Percentiles rank a stretch among this genome's conserved stretches.
These are phyloP conservation scores for Brachyrhaphis roseni DNA, from an alignment of 2,797 vertebrate genomes.

Conservation along the genomic window DNA sequence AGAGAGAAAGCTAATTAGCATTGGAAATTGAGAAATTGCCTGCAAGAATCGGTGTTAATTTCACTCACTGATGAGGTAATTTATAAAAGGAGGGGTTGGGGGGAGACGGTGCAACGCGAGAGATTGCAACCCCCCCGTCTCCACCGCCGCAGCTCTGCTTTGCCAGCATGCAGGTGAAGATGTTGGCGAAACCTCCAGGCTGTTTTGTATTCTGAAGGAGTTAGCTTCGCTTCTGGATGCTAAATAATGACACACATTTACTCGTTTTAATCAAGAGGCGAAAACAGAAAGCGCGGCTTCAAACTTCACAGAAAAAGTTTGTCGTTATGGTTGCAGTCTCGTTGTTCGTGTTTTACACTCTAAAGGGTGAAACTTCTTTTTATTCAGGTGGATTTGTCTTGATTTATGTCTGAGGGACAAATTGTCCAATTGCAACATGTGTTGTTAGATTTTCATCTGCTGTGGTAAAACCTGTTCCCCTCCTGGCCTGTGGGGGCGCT, in stretches of 20 bases:
- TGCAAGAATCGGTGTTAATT: conserved; percentile 99
- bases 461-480: too few species aligned
- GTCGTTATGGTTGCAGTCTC: conserved; percentile 52
- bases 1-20: conserved; percentile 99
- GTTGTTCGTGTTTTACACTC: too few species aligned
- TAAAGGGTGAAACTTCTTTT: too few species aligned
- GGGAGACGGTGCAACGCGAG: conserved; percentile 87
- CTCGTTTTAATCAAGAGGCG: not conserved
- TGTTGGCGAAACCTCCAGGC: conserved; percentile 96
- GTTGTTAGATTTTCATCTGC: too few species aligned
- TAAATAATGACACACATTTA: conserved; percentile 18
- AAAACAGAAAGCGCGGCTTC: not conserved
- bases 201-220: conserved; percentile 87
- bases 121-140: conserved; percentile 87
- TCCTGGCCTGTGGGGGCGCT: too few species aligned
- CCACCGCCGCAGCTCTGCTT: conserved; percentile 46
- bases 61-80: conserved; percentile 99
- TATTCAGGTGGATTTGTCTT: too few species aligned
- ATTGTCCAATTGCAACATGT: too few species aligned
- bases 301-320: conserved; percentile 27
- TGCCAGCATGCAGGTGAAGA: conserved; percentile 94
- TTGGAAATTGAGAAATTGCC: conserved; percentile 99
- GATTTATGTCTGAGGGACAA: too few species aligned
- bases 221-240: conserved; percentile 77
- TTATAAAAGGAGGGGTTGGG: conserved; percentile 94